phyloP scores from a whole-genome alignment of 2,113 vertebrate genomes.

The Procavia capensis region DNA sequence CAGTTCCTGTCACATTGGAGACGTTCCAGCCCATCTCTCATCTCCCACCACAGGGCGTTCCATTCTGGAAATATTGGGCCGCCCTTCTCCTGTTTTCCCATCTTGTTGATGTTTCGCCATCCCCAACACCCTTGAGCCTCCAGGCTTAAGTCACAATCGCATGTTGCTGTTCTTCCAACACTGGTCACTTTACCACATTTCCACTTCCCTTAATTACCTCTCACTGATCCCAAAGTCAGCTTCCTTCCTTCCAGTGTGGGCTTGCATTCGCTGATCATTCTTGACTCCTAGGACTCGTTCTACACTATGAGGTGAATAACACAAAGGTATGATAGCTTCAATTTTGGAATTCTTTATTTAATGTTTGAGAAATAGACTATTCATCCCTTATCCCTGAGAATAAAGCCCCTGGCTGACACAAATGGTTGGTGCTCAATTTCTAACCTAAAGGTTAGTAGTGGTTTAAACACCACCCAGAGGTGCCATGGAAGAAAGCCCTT shows the following conservation, averaged over 20 bases:
- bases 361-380: background rate
- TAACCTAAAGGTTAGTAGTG: too few relatives aligned
- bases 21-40: background rate
- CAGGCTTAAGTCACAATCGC: background rate
- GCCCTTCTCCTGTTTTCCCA: background rate
- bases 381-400: background rate
- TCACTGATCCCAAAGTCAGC: background rate
- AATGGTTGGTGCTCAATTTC: too few relatives aligned
- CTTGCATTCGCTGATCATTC: background rate
- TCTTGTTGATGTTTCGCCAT: too few relatives aligned
- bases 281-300: background rate
- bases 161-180: background rate
- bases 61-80: background rate
- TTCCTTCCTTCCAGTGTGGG: background rate
- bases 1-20: too few relatives aligned
- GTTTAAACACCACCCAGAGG: too few relatives aligned
- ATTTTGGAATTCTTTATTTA: background rate
- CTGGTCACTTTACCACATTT: background rate
- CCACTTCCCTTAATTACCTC: background rate
- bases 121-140: background rate
- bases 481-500: too few relatives aligned
- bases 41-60: background rate
- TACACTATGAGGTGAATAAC: background rate
- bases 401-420: too few relatives aligned
- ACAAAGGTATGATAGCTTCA: background rate